A percentile compares a stretch with the other conserved stretches of the same genome.
Evolutionary conservation across 2,113 vertebrate species (phyloP).

Genomic region (Hipposideros armiger): DNA sequence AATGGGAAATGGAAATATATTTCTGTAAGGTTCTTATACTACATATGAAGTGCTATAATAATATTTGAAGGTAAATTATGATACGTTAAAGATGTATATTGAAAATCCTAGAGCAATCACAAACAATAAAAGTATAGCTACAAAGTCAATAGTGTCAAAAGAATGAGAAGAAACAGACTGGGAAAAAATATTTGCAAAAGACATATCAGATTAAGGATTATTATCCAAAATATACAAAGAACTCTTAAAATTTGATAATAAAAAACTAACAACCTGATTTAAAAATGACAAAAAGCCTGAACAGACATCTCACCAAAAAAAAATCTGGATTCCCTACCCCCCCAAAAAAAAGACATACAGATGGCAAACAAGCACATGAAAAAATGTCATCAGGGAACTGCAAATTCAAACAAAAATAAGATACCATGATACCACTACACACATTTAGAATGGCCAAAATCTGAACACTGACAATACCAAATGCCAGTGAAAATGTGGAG

Average conservation of each 20-base stretch:
- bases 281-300: not conserved
- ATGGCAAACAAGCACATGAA: not conserved
- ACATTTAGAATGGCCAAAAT: not conserved
- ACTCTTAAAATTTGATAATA: not conserved
- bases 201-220: not conserved
- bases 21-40: not conserved
- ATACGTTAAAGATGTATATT: not conserved
- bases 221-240: not conserved
- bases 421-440: not conserved
- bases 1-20: constrained; percentile 3
- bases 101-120: not conserved
- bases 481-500: not conserved
- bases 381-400: not conserved
- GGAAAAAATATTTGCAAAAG: constrained; percentile 32
- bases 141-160: not conserved
- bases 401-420: not conserved
- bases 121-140: not conserved
- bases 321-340: too few relatives aligned
- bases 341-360: not conserved
- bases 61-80: not conserved
- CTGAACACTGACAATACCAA: not conserved
- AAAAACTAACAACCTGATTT: not conserved
- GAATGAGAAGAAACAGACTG: not conserved
- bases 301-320: not conserved
- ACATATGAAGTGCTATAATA: not conserved